phyloP scores from a whole-genome alignment of 2,888 invertebrate genomes.

The Megamerina dolium region DNA sequence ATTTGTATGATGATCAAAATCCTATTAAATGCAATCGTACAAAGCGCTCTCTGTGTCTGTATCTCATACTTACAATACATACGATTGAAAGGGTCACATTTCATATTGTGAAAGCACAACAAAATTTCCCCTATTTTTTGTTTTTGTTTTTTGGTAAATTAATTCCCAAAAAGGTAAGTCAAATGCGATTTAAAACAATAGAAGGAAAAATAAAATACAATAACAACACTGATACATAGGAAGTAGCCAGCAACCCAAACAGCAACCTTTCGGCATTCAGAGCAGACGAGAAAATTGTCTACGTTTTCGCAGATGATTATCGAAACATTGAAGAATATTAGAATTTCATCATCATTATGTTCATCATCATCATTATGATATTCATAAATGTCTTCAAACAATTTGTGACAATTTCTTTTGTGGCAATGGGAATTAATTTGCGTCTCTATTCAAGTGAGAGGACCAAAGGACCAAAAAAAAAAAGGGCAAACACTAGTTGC shows the following conservation, averaged over 20 bases:
- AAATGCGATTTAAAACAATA: constrained; percentile 37
- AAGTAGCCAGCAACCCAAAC: not conserved
- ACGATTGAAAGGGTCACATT: too few relatives aligned
- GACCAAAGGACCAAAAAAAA: too few relatives aligned
- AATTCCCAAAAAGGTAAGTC: constrained; percentile 18
- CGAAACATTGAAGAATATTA: too few relatives aligned
- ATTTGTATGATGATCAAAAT: constrained; percentile 35
- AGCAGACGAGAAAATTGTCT: not conserved
- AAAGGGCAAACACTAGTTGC: constrained; percentile 25
- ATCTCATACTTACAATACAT: too few relatives aligned
- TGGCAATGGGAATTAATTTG: constrained; percentile 34
- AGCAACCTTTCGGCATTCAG: not conserved
- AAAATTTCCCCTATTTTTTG: too few relatives aligned
- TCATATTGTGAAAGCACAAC: too few relatives aligned
- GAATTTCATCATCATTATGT: too few relatives aligned
- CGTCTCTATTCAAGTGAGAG: constrained; percentile 10
- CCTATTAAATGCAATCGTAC: constrained; percentile 36
- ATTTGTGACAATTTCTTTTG: constrained; percentile 38
- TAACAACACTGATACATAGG: too few relatives aligned
- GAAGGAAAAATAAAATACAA: not conserved
- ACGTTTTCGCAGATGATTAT: constrained; percentile 5
- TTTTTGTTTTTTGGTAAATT: constrained; percentile 23
- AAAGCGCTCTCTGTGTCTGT: too few relatives aligned
- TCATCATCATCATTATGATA: constrained; percentile 20
- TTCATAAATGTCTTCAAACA: constrained; percentile 19